phyloP scores from a whole-genome alignment of 2,113 vertebrate species.

The Vulpes vulpes region DNA sequence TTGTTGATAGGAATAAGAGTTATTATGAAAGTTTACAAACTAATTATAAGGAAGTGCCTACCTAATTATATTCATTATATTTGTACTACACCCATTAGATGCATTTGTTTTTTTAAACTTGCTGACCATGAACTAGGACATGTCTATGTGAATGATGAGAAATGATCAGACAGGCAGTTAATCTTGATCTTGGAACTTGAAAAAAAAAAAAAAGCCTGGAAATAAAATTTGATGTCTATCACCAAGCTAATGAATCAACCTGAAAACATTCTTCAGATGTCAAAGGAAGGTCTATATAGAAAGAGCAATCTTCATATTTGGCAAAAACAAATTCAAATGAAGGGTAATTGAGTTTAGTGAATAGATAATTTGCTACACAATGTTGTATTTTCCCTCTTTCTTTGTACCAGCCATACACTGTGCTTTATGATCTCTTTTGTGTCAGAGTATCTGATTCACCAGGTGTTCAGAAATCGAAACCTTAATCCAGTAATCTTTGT shows the following conservation, averaged over 20 bases:
- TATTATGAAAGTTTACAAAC: slow-evolving; percentile 56
- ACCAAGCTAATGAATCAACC: slow-evolving; percentile 54
- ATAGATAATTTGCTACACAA: background rate
- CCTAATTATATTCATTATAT: background rate
- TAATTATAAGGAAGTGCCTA: slow-evolving; percentile 42
- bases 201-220: background rate
- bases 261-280: slow-evolving; percentile 35
- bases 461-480: slow-evolving; percentile 48
- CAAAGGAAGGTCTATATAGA: slow-evolving; percentile 21
- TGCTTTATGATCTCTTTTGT: slow-evolving; percentile 37
- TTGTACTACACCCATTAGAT: background rate
- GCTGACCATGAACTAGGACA: slow-evolving; percentile 35
- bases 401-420: background rate
- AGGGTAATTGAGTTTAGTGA: background rate
- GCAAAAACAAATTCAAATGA: slow-evolving; percentile 53
- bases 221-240: slow-evolving; percentile 59
- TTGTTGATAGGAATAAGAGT: slow-evolving; percentile 26
- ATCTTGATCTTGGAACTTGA: background rate
- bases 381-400: background rate
- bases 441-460: slow-evolving; percentile 39
- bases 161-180: background rate
- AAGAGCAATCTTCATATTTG: slow-evolving; percentile 24
- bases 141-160: background rate
- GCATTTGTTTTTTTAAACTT: slow-evolving; percentile 26
- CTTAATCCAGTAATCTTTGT: background rate